Evolutionary conservation across 2,113 vertebrate genomes (phyloP), one percentile per base, ranked within the genome.

Genomic region (Amblyopsis rosae): DNA sequence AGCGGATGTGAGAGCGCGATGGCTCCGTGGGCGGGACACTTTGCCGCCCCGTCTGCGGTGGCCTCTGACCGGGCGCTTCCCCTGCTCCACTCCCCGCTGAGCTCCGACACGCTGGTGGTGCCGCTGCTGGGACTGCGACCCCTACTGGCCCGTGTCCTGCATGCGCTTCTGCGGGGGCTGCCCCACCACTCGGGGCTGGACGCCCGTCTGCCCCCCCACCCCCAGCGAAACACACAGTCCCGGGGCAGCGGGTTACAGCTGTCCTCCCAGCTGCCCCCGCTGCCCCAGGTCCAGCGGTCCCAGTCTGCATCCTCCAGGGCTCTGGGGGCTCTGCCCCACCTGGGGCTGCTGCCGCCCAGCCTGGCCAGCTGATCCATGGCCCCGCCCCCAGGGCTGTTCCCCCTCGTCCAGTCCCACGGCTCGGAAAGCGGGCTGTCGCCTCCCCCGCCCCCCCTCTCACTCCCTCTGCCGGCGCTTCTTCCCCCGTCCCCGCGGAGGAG

Each of bases 71-170:
- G 87, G 47, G 85, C 80, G n/a, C 88, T 90, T 73, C 85, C 84
- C 70, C 79, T 72, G 73, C 87, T 87, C 85, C 87, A 90, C 53
- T 92, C 89, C 72, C 80, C 85, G 80, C 91, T 92, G 7, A 93
- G 68, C 62, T 93, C 91, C 0, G 91, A 93, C 59, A 84, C 70
- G 62, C 81, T 87, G 63, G 83, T 89, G 76, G 83, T 89, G 76
- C 76, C 91, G 80, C 89, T 92, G 67, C 89, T 87, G 35, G 90
- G 90, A 69, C 90, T 91, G 65, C 66, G 74, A 49, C 79, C 67
- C 62, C 76, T 74, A 61, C 72, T 74, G 67, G 56, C 41, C 59
- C 61, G 70, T 15, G 62, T 48, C 49, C 73, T 73, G 49, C 49
- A 53, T 35, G 2, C 74, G 46, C 70, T 26, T 26, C 26, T 76